Evolutionary conservation across 2,113 vertebrate species (phyloP).

Genomic region (Xiphorhynchus elegans): DNA sequence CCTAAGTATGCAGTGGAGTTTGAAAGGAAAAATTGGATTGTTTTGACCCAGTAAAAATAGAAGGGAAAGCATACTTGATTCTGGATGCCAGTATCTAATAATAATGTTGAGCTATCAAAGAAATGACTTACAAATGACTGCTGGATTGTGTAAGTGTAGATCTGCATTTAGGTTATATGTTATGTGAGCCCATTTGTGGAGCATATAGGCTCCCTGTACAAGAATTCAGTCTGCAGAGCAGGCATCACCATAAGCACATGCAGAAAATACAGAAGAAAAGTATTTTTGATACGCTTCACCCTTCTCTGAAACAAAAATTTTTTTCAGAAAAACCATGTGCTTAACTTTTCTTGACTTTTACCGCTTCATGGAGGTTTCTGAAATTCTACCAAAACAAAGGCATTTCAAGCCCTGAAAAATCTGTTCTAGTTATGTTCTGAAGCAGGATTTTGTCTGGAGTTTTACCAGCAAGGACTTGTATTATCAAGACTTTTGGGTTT

Average conservation of each 20-base stretch:
- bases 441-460: background rate
- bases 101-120: background rate
- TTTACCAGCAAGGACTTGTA: background rate
- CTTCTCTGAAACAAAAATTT: background rate
- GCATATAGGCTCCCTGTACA: background rate
- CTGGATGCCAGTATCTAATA: background rate
- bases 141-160: background rate
- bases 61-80: background rate
- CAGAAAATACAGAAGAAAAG: background rate
- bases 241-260: background rate
- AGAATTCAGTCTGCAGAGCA: background rate
- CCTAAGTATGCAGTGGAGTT: background rate
- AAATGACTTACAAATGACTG: background rate
- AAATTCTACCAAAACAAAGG: background rate
- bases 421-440: background rate
- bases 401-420: background rate
- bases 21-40: background rate
- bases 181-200: background rate
- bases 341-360: background rate
- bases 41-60: background rate
- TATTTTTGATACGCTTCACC: background rate
- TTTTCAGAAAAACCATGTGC: background rate
- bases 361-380: background rate
- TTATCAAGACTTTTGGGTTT: rapidly evolving
- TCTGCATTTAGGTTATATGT: background rate